Percentiles rank a stretch among this genome's conserved stretches.
Conservation (phyloP, 2,113 vertebrate genomes). For the Sinocyclocheilus rhinocerous region DNA sequence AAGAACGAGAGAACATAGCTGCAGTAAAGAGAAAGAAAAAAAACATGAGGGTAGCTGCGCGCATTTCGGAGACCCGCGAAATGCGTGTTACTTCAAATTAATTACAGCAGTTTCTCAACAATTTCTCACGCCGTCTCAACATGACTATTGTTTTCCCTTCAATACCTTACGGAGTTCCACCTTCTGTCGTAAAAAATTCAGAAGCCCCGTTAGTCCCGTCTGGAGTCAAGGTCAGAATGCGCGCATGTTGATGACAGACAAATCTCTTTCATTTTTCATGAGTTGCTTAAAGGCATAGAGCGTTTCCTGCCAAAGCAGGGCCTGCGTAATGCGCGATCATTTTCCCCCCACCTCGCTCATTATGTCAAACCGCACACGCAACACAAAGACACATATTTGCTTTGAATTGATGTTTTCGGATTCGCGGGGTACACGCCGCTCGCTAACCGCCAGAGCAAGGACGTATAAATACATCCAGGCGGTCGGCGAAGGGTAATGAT, state of each 20-base stretch:
- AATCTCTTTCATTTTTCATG: conserved; percentile 72
- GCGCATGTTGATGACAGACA: conserved; percentile 65
- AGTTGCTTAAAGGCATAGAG: conserved; percentile 69
- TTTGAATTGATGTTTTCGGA: conserved; percentile 59
- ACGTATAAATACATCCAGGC: conserved; percentile 49
- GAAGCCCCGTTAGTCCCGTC: conserved; percentile 63
- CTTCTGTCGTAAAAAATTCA: conserved; percentile 67
- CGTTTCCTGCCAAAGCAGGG: conserved; percentile 59
- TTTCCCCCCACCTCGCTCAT: conserved; percentile 60
- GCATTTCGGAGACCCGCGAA: conserved; percentile 3
- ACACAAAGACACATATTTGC: conserved; percentile 60
- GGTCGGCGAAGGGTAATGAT: conserved; percentile 27
- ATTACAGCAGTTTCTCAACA: conserved; percentile 50
- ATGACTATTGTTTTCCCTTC: conserved; percentile 58
- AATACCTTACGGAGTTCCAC: conserved; percentile 64
- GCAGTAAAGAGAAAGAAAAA: conserved; percentile 27
- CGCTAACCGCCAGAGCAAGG: conserved; percentile 44
- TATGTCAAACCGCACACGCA: conserved; percentile 59
- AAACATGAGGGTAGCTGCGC: conserved; percentile 22
- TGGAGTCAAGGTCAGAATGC: conserved; percentile 68
- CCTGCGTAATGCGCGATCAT: conserved; percentile 61
- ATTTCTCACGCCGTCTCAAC: conserved; percentile 20
- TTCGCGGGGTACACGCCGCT: conserved; percentile 39
- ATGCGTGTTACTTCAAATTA: conserved; percentile 51
- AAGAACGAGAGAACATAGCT: neutral